Evolutionary conservation across 2,797 vertebrate genomes (phyloP).

Genomic region (Labroides dimidiatus): DNA sequence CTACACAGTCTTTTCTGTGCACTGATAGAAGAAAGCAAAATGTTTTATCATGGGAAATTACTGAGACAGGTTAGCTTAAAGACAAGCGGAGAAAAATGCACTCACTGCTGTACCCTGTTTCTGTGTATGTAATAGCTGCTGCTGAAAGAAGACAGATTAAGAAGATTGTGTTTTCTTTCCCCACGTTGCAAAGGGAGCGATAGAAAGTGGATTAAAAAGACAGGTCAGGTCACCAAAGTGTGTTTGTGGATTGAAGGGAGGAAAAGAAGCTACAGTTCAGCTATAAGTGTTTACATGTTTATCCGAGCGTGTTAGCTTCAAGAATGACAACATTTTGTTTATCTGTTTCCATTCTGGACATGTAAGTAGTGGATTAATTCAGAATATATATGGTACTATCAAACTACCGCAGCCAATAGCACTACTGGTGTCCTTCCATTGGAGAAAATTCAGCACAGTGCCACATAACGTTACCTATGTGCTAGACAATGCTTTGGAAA

Average conservation of each 20-base stretch:
- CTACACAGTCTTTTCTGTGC: constrained; percentile 38
- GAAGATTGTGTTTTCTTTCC: neutral
- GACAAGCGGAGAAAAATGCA: constrained; percentile 24
- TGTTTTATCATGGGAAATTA: constrained; percentile 63
- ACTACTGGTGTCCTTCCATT: neutral
- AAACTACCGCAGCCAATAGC: neutral
- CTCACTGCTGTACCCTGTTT: constrained; percentile 20
- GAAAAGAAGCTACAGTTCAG: constrained; percentile 5
- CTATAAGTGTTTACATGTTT: neutral
- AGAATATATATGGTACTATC: neutral
- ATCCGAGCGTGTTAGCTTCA: neutral
- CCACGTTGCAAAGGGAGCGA: neutral
- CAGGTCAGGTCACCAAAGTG: neutral
- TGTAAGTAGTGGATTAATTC: neutral
- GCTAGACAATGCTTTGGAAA: neutral
- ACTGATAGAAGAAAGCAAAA: constrained; percentile 54
- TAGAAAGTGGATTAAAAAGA: neutral
- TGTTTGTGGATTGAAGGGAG: neutral
- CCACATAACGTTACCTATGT: neutral
- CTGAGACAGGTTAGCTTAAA: constrained; percentile 24
- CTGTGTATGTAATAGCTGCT: constrained; percentile 27
- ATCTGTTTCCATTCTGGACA: neutral
- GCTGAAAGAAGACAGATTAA: too few relatives aligned
- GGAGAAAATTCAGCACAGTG: neutral
- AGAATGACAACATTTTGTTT: constrained; percentile 8